A percentile compares a stretch with the other conserved stretches of the same genome.
Evolutionary conservation across 2,797 vertebrate species (phyloP).

Genomic region (Garrulus glandarius): DNA sequence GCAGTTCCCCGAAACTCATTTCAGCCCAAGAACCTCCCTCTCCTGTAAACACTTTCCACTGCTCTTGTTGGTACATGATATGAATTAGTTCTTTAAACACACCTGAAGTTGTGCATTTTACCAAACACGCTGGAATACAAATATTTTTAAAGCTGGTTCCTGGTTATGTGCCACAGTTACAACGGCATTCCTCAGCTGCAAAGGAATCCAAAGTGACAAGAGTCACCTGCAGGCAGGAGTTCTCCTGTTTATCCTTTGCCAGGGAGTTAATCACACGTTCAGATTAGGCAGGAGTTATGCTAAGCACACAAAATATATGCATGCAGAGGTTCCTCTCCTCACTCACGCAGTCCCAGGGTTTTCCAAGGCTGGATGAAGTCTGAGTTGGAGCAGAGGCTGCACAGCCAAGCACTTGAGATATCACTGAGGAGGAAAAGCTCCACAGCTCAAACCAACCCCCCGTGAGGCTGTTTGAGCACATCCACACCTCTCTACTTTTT

Average conservation of each 20-base stretch:
- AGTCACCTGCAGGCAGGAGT: background rate
- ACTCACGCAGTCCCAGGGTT: background rate
- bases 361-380: background rate
- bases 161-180: background rate
- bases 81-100: constrained; percentile 11
- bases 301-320: background rate
- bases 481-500: background rate
- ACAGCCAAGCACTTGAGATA: background rate
- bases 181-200: background rate
- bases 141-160: background rate
- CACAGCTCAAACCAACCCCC: background rate
- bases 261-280: background rate
- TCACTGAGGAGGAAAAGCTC: background rate
- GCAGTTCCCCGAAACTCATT: constrained; percentile 11
- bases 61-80: background rate
- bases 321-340: background rate
- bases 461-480: background rate
- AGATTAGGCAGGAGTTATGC: background rate
- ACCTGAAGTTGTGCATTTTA: background rate
- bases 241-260: background rate
- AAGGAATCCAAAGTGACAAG: background rate
- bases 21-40: background rate
- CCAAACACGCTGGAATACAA: background rate
- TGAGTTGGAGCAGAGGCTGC: background rate
- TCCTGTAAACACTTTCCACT: background rate